Conservation (phyloP, 2,113 vertebrate genomes). For the Eurystomus gularis region DNA sequence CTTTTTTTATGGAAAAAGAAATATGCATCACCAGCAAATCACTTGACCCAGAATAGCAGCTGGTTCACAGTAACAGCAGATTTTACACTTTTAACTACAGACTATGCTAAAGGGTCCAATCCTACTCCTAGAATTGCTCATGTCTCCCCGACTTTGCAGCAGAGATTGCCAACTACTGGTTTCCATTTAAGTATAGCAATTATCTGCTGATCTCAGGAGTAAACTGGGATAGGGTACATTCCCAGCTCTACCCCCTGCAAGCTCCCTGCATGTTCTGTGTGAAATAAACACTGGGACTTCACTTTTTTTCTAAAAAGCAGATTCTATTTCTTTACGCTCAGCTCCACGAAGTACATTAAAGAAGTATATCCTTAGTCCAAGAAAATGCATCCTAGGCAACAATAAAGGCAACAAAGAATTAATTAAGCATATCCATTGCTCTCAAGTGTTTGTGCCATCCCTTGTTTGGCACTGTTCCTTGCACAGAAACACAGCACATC, state of each 20-base stretch:
- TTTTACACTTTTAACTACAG: neutral
- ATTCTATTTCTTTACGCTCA: neutral
- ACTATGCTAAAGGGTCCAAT: neutral
- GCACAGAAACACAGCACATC: neutral
- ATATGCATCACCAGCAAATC: neutral
- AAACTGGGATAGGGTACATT: neutral
- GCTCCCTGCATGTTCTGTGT: rapidly evolving
- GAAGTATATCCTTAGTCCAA: neutral
- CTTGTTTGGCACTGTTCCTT: neutral
- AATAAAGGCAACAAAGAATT: neutral
- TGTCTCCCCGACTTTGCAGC: neutral
- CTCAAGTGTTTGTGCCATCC: neutral
- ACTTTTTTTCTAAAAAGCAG: neutral
- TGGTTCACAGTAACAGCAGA: neutral
- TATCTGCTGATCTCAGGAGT: neutral
- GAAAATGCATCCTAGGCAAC: neutral
- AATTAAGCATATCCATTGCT: rapidly evolving
- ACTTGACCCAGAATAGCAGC: neutral
- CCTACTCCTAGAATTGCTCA: neutral
- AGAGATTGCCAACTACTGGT: neutral
- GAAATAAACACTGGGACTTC: neutral
- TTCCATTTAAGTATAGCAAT: neutral
- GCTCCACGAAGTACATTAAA: neutral
- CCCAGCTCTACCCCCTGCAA: neutral
- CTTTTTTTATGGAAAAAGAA: neutral